Evolutionary conservation across 2,888 invertebrate species (phyloP).

Genomic region (Noctuana brunneofusca): DNA sequence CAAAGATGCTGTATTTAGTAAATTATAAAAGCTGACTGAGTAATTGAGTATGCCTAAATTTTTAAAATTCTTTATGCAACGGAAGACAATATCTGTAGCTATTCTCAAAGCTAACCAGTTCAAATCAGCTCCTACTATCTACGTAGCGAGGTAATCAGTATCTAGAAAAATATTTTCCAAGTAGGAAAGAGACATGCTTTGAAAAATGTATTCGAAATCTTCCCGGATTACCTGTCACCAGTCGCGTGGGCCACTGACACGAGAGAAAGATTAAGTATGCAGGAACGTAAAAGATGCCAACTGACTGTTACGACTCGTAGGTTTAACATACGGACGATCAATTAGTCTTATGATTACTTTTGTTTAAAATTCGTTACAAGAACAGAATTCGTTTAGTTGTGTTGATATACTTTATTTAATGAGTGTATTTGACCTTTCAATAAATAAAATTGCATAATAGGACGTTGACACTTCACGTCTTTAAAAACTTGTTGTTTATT

Average conservation of each 20-base stretch:
- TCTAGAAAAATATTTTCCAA: constrained; percentile 22
- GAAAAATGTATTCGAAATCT: constrained; percentile 30
- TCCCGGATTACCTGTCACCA: constrained; percentile 28
- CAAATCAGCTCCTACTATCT: not conserved
- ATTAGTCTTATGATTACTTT: not conserved
- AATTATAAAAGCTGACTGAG: too few species aligned
- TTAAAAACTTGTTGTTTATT: too few species aligned
- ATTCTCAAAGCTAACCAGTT: not conserved
- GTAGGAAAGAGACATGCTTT: constrained; percentile 9
- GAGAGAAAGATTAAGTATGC: constrained; percentile 29
- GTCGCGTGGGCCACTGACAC: constrained; percentile 20
- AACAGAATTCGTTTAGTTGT: too few species aligned
- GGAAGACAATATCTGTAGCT: too few species aligned
- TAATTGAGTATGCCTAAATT: too few species aligned
- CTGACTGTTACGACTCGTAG: not conserved
- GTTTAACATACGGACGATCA: not conserved
- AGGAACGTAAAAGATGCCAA: constrained; percentile 8
- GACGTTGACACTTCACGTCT: too few species aligned
- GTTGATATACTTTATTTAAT: too few species aligned
- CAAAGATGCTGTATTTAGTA: too few species aligned
- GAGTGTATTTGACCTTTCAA: too few species aligned
- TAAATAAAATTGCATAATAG: too few species aligned
- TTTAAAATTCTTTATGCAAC: too few species aligned
- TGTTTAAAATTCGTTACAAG: not conserved
- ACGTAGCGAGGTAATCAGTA: constrained; percentile 7